These are phyloP conservation scores for Abramis brama DNA, from an alignment of 2,113 vertebrate species.

Conservation along the genomic window DNA sequence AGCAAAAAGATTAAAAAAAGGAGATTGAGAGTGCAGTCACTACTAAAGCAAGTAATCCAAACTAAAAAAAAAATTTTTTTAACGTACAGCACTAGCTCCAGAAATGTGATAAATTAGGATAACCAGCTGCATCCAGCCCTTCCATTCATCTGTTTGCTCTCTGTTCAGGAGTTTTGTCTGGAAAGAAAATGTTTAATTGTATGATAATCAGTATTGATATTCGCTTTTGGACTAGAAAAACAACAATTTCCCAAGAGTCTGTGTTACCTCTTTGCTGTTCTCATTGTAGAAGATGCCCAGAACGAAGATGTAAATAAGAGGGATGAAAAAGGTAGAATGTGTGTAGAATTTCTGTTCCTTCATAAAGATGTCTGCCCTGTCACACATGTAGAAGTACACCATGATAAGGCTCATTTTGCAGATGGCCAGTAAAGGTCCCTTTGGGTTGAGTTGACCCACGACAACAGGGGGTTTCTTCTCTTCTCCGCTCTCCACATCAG, in stretches of 20 bases:
- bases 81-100: constrained; percentile 95
- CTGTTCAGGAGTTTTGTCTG: constrained; percentile 95
- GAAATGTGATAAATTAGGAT: constrained; percentile 99
- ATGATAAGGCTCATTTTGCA: constrained; percentile 95
- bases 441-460: constrained; percentile 72
- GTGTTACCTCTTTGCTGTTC: constrained; percentile 91
- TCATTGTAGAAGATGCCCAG: constrained; percentile 95
- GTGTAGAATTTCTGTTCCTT: constrained; percentile 99
- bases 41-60: background rate
- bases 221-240: background rate
- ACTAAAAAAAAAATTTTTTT: background rate
- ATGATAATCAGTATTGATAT: background rate
- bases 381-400: constrained; percentile 97
- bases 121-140: constrained; percentile 99
- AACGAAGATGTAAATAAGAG: constrained; percentile 91
- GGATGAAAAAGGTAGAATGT: constrained; percentile 95
- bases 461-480: constrained; percentile 87
- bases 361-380: constrained; percentile 95
- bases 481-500: constrained; percentile 90
- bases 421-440: constrained; percentile 83
- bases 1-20: constrained; percentile 22
- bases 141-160: constrained; percentile 99
- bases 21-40: background rate
- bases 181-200: constrained; percentile 7
- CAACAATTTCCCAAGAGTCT: constrained; percentile 36